phyloP scores from a whole-genome alignment of 2,888 invertebrate genomes.

The Tenthredo amoena region DNA sequence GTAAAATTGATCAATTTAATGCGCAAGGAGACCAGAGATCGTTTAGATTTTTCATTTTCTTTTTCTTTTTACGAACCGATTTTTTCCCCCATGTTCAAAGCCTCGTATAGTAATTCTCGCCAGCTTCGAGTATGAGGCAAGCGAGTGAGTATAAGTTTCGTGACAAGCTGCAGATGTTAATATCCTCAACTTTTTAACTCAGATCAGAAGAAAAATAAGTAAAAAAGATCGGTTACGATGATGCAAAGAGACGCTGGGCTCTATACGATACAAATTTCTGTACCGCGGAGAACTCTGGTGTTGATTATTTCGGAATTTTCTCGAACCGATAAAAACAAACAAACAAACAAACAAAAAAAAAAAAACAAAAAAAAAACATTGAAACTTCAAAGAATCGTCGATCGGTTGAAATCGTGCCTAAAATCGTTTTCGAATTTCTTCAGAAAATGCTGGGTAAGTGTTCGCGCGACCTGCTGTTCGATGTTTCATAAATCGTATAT shows the following conservation, averaged over 20 bases:
- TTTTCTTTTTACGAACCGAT: not conserved
- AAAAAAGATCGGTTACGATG: not conserved
- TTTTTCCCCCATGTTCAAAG: not conserved
- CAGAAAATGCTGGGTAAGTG: not conserved
- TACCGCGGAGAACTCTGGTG: not conserved
- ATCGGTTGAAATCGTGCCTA: not conserved
- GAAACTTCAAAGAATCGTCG: no score
- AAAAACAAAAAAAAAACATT: no score
- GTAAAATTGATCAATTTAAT: not conserved
- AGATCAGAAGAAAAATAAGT: not conserved
- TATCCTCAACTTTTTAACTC: slow-evolving; percentile 17
- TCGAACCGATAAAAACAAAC: no score
- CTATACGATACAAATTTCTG: not conserved
- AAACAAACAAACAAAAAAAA: no score
- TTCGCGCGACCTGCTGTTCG: not conserved
- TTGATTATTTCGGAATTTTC: not conserved
- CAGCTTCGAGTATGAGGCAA: not conserved
- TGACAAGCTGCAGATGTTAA: slow-evolving; percentile 31
- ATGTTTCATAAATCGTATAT: not conserved
- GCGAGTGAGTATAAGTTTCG: not conserved
- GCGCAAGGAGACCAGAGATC: not conserved
- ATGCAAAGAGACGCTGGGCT: not conserved
- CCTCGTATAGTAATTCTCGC: not conserved
- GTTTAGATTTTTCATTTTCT: not conserved
- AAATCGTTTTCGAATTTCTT: not conserved